phyloP scores from a whole-genome alignment of 1,140 invertebrate species.

The Drosophila busckii region DNA sequence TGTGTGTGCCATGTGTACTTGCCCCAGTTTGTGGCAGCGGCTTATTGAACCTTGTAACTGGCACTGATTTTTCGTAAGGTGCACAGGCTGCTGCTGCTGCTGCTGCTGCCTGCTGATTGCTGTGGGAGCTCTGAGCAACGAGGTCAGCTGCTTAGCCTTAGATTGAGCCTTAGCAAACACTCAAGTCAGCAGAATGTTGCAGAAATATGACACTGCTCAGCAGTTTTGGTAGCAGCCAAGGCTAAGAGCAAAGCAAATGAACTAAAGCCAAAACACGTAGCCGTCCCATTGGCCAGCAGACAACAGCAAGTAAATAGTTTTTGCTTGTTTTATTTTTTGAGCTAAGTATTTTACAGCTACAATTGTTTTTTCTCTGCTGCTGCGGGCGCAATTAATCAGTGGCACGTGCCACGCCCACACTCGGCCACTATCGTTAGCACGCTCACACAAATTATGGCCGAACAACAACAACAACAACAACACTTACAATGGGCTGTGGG shows the following conservation, averaged over 20 bases:
- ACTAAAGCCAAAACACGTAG: conserved; percentile 63
- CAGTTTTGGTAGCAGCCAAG: conserved; percentile 30
- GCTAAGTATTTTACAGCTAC: conserved; percentile 39
- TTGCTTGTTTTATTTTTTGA: background rate
- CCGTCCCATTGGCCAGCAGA: too few relatives aligned
- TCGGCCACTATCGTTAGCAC: conserved; percentile 43
- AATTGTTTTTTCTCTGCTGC: conserved; percentile 15
- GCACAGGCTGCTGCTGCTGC: too few relatives aligned
- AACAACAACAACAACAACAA: conserved; percentile 19
- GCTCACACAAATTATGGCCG: conserved; percentile 49
- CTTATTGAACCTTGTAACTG: conserved; percentile 47
- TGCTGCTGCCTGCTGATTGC: too few relatives aligned
- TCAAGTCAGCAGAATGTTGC: conserved; percentile 1
- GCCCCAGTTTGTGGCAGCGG: conserved; percentile 8
- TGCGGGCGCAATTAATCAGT: conserved; percentile 62
- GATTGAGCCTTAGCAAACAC: conserved; percentile 22
- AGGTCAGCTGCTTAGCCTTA: conserved; percentile 22
- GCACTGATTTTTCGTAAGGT: conserved; percentile 31
- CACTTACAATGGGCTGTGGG: conserved; percentile 14
- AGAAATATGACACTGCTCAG: conserved; percentile 9
- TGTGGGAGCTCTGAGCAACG: conserved; percentile 12
- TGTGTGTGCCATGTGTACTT: too few relatives aligned
- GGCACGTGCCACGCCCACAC: conserved; percentile 52
- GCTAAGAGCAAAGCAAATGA: conserved; percentile 53
- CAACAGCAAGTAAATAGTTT: conserved; percentile 37